These are phyloP conservation scores for Dromiciops gliroides DNA, from an alignment of 2,113 vertebrate genomes.

Conservation along the genomic window DNA sequence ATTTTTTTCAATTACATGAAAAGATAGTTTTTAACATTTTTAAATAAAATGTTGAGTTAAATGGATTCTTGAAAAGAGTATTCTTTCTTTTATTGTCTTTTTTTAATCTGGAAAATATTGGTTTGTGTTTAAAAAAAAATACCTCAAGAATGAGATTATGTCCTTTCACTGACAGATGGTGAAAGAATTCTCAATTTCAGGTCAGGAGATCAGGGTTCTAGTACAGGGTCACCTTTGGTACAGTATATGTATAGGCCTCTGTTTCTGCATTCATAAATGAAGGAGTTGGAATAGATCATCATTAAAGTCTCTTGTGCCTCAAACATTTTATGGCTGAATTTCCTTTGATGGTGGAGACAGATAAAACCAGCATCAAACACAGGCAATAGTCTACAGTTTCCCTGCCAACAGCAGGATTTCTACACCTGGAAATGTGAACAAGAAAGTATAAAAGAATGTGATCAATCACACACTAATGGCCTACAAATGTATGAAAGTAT, in stretches of 20 bases:
- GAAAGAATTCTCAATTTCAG: background rate
- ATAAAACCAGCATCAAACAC: background rate
- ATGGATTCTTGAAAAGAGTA: constrained; percentile 48
- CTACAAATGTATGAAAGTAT: too few relatives aligned
- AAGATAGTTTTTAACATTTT: background rate
- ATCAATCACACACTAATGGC: background rate
- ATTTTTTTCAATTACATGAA: background rate
- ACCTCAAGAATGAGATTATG: background rate
- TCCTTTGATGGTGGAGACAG: constrained; percentile 8
- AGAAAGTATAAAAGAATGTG: background rate
- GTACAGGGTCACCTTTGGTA: fast-evolving
- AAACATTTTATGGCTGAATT: background rate
- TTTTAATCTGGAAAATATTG: constrained; percentile 64
- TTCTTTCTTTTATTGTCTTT: constrained; percentile 68
- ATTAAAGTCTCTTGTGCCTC: background rate
- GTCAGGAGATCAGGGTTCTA: background rate
- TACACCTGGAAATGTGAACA: background rate
- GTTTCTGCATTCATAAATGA: background rate
- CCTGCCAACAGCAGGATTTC: background rate
- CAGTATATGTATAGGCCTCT: background rate
- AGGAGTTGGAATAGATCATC: background rate
- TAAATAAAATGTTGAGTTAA: background rate
- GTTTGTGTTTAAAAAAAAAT: constrained; percentile 51
- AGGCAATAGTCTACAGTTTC: background rate
- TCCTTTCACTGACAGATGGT: background rate